phyloP scores from a whole-genome alignment of 1,140 invertebrate species.

The Cherax destructor region DNA sequence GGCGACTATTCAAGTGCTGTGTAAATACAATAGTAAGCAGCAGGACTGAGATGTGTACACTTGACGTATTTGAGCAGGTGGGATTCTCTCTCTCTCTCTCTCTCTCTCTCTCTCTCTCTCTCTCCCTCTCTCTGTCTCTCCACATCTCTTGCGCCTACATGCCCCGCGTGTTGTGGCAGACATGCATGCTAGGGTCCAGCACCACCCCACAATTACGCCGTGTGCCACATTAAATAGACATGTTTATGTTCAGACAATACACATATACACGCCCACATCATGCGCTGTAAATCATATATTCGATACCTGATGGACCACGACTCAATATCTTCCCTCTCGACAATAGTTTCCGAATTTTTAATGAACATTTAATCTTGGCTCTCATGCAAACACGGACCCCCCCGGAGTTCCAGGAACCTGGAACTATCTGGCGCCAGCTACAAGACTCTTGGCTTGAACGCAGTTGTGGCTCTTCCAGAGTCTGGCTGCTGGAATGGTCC shows the following conservation, averaged over 20 bases:
- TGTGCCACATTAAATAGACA: background rate
- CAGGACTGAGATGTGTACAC: too few relatives aligned
- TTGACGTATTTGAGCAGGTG: too few relatives aligned
- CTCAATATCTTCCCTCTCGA: background rate
- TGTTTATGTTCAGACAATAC: background rate
- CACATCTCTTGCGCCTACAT: too few relatives aligned
- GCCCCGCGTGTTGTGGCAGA: too few relatives aligned
- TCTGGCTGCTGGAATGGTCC: too few relatives aligned
- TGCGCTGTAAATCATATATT: background rate
- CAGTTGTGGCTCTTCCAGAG: too few relatives aligned
- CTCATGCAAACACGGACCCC: background rate
- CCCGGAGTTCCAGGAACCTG: background rate
- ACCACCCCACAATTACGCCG: background rate
- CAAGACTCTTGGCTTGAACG: background rate
- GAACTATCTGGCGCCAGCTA: background rate
- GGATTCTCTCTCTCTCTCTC: too few relatives aligned
- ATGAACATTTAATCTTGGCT: slow-evolving; percentile 8
- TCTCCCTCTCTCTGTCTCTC: too few relatives aligned
- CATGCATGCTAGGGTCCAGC: background rate
- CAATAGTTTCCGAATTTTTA: slow-evolving; percentile 3
- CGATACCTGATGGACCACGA: background rate
- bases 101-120: too few relatives aligned
- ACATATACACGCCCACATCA: background rate
- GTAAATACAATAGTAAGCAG: too few relatives aligned
- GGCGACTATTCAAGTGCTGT: background rate